phyloP scores from a whole-genome alignment of 2,797 vertebrate species.

The Neostethus bicornis region DNA sequence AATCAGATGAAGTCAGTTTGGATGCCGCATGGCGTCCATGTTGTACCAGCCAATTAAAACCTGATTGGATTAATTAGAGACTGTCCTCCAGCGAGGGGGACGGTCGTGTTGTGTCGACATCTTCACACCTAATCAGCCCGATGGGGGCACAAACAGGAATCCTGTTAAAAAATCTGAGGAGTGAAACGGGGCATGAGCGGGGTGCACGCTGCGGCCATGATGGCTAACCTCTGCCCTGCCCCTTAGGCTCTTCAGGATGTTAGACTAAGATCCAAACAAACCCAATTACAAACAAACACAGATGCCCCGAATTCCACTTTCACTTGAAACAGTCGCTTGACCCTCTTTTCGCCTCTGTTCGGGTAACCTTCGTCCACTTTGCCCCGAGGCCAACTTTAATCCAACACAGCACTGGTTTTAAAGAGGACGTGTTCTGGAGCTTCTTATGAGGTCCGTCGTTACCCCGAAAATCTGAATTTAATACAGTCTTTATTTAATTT shows the following conservation, averaged over 20 bases:
- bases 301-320: constrained; percentile 78
- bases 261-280: constrained; percentile 69
- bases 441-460: no score
- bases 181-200: constrained; percentile 10
- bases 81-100: constrained; percentile 33
- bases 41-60: constrained; percentile 27
- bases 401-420: constrained; percentile 67
- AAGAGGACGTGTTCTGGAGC: constrained; percentile 65
- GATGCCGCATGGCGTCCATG: constrained; percentile 35
- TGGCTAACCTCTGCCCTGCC: constrained; percentile 71
- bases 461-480: no score
- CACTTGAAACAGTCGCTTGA: constrained; percentile 77
- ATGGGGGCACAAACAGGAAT: constrained; percentile 9
- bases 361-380: constrained; percentile 60
- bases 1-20: constrained; percentile 41
- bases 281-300: constrained; percentile 79
- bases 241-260: constrained; percentile 78
- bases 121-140: constrained; percentile 32
- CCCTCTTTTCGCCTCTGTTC: constrained; percentile 62
- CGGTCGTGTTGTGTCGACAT: constrained; percentile 39
- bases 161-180: no score
- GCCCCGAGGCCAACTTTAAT: constrained; percentile 70
- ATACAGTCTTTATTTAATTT: no score
- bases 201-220: constrained; percentile 21
- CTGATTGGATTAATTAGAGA: constrained; percentile 27